Base-by-base conservation (phyloP, 2,113 vertebrate species). In the Diglossa brunneiventris region DNA sequence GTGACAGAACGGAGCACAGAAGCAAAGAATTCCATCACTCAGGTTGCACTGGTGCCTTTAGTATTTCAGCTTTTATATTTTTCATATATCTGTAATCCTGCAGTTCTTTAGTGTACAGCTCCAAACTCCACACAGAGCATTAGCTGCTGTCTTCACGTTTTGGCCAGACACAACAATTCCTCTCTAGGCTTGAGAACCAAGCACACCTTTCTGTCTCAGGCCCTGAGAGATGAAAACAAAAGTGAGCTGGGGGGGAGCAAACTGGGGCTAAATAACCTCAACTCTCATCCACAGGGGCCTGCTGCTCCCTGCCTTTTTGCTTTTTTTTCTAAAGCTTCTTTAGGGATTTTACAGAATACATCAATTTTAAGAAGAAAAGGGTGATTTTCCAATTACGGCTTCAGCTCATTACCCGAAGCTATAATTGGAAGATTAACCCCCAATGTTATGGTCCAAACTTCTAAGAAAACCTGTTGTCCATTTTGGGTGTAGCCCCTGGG, bases 91-190 rank as follows among this genome's bases (percentile, higher is more conserved):
- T 42, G 15, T 30, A 44, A 24, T 11, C 20, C 49, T 44, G 49
- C 26, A 53, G 6, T 35, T 30, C 39, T 55, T 53, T 15, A 9
- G 39, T 24, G 49, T 9, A 11, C 42, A 15, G 7, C 61, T 66
- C 31, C 44, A 3, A 79, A 24, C 19, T 35, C 39, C 6, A 8
- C 9, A 3, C 4, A 4, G 5, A 28, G 11, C 0, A 1, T 14
- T 1, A 28, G 37, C 11, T 78, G 0, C 24, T 28, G 23, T 8
- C 3, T 30, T 30, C 24, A 5, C 19, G 4, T 53, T 53, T 53
- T 35, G 61, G 19, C 53, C 49, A 35, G 11, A 44, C 24, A 11
- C 5, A 12, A 31, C 23, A 28, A 35, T 15, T 79, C 31, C 15
- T 28, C 49, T 53, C 61, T 2, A 22, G 26, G 31, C 19, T 20